These are phyloP conservation scores for Pollachius pollachius DNA, from an alignment of 2,113 vertebrate genomes.

Conservation along the genomic window DNA sequence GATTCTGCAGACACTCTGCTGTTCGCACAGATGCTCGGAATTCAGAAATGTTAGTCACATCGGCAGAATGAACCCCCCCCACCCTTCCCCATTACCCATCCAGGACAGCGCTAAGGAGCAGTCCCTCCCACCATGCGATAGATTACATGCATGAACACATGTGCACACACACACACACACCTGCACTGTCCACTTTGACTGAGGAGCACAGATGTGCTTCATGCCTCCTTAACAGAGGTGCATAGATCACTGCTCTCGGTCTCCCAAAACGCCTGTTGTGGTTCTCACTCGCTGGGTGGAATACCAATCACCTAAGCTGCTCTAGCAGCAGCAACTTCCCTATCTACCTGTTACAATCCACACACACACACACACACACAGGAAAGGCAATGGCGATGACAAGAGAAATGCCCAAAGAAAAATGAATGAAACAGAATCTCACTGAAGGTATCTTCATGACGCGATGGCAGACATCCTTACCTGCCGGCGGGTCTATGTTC, in stretches of 20 bases:
- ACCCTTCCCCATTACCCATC: neutral
- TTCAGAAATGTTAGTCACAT: neutral
- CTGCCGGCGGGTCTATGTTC: slow-evolving; percentile 68
- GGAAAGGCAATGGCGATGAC: neutral
- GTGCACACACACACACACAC: slow-evolving; percentile 27
- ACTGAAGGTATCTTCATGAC: neutral
- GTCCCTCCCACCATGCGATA: slow-evolving; percentile 46
- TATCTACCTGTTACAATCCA: slow-evolving; percentile 59
- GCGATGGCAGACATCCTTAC: slow-evolving; percentile 59
- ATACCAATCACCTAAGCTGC: slow-evolving; percentile 39
- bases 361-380: slow-evolving; percentile 8
- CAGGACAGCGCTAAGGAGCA: slow-evolving; percentile 45
- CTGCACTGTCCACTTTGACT: slow-evolving; percentile 36
- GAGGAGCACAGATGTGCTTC: slow-evolving; percentile 22
- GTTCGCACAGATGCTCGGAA: neutral
- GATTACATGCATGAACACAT: slow-evolving; percentile 14
- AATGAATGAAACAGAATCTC: neutral
- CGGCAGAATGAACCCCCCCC: neutral
- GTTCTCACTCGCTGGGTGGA: slow-evolving; percentile 14
- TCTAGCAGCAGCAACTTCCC: slow-evolving; percentile 61
- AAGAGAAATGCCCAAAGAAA: neutral
- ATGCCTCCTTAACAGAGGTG: slow-evolving; percentile 8
- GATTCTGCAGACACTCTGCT: neutral
- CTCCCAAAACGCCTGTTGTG: slow-evolving; percentile 2
- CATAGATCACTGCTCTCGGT: neutral